Evolutionary conservation across 2,888 invertebrate genomes (phyloP), one percentile per base, ranked within the genome.

Genomic region (Cataglyphis altisquamis): DNA sequence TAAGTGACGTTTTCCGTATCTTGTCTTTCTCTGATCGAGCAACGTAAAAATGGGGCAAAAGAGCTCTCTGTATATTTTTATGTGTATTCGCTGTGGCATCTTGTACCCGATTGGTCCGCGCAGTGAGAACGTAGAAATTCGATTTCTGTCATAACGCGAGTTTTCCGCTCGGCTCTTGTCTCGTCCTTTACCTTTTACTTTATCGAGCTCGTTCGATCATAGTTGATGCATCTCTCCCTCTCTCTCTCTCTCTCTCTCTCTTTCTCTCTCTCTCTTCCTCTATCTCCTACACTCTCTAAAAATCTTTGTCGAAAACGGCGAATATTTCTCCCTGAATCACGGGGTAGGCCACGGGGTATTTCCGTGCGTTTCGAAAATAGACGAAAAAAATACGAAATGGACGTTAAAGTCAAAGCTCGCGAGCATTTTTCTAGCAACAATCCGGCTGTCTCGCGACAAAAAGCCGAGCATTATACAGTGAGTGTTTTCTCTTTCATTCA

Each of bases 91-190:
- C 12, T 10, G 52, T 52, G 29, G n/a, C 48, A 68, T 48, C 10
- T 68, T n/a, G 32, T 66, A 5, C 18, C 18, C 18, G 15, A 41
- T 66, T 66, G 15, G 45, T 36, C 36, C 18, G 36, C 60, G 15
- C 60, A 57, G 57, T 25, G 36, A n/a, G n/a, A 68, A 29, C 0
- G 48, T 25, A 29, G 21, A 68, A 18, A 68, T 68, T 68, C 15
- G 52, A 68, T 68, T 68, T 68, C 48, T 52, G 52, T 52, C 48
- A 68, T 52, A 52, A 52, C 48, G n/a, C n/a, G 3, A 48, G 29
- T 48, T 48, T 67, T 68, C 29, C 48, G n/a, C n/a, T 48, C 48
- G 6, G 29, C 66, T 45, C 41, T 18, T 45, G 48, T 32, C 29
- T 48, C 48, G 9, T 48, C n/a, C 29, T 48, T 68, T 67, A 18